These are phyloP conservation scores for Parochlus steinenii DNA, from an alignment of 2,888 invertebrate species.

Conservation along the genomic window DNA sequence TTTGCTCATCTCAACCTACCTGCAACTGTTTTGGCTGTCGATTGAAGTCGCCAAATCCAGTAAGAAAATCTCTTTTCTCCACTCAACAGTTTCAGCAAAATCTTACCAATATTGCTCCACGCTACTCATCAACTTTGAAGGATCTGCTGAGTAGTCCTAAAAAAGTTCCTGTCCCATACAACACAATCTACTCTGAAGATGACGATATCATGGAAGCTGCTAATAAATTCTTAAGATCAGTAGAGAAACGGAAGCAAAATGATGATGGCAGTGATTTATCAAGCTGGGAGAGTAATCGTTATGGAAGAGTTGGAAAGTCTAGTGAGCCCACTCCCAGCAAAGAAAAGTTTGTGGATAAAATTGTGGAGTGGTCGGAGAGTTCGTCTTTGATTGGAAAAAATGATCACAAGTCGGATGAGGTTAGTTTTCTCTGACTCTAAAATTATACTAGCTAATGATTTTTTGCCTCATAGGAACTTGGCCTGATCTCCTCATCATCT, in stretches of 20 bases:
- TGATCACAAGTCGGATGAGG: no score
- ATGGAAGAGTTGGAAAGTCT: no score
- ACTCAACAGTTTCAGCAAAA: neutral
- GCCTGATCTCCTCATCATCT: neutral
- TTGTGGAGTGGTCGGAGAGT: no score
- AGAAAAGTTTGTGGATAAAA: no score
- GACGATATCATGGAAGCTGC: slow-evolving; percentile 4
- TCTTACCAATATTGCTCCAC: no score
- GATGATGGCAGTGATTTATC: neutral
- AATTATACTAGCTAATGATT: no score
- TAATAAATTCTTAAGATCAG: slow-evolving; percentile 3
- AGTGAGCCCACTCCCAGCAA: no score
- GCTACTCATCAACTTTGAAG: neutral
- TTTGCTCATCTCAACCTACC: neutral
- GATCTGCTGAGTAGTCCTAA: neutral
- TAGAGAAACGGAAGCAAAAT: slow-evolving; percentile 1
- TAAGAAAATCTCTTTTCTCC: neutral
- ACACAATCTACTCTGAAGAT: slow-evolving; percentile 1
- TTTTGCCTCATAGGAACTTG: no score
- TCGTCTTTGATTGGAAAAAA: no score
- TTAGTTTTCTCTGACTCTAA: no score
- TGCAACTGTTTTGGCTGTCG: neutral
- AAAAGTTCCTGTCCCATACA: slow-evolving; percentile 3
- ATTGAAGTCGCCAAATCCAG: neutral
- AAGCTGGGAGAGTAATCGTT: neutral